Base-by-base conservation (phyloP, 2,888 invertebrate genomes). In the Xanthorhoe designata region DNA sequence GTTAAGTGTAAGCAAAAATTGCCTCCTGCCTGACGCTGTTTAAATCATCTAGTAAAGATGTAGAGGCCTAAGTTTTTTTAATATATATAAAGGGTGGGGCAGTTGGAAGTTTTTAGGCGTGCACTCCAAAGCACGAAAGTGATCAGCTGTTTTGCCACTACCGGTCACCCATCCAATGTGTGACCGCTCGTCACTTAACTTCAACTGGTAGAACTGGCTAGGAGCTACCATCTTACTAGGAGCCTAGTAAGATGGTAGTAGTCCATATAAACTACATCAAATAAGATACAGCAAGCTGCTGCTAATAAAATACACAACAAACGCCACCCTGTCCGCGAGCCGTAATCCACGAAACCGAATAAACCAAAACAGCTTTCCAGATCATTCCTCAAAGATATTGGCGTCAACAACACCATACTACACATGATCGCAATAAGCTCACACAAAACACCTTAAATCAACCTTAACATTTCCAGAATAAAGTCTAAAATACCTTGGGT, bases 371-470 rank as follows among this genome's bases (percentile, higher is more conserved):
- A 24, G 52, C 24, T 51, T 52, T 56, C n/a, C 52, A 58, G 29
- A 49, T 52, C 13, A 58, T 54, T 58, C 32, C 50, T 50, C 54
- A 60, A 54, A 55, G 50, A 51, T 54, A 64, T 59, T 42, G 50
- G 50, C 59, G 59, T 60, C 64, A 64, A 61, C 62, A 56, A 59
- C 54, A 55, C 35, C 24, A 47, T 29, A 56, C 59, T 35, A 35
- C 55, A 56, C 65, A 65, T 52, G 61, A 60, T 60, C 54, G 47
- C 58, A 59, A 24, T 24, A 38, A 55, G 18, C 32, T 17, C 15
- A 32, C 54, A 60, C 35, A 24, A 42, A 47, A 45, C 0, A 58
- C 15, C n/a, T 2, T 47, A 35, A 19, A 54, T 42, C 19, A 54
- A 51, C 51, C 49, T 50, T 66, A 59, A 42, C 19, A 45, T 6